A percentile compares a stretch with the other conserved stretches of the same genome.
These are phyloP conservation scores for Elysia chlorotica DNA, from an alignment of 1,140 invertebrate genomes.

Conservation along the genomic window DNA sequence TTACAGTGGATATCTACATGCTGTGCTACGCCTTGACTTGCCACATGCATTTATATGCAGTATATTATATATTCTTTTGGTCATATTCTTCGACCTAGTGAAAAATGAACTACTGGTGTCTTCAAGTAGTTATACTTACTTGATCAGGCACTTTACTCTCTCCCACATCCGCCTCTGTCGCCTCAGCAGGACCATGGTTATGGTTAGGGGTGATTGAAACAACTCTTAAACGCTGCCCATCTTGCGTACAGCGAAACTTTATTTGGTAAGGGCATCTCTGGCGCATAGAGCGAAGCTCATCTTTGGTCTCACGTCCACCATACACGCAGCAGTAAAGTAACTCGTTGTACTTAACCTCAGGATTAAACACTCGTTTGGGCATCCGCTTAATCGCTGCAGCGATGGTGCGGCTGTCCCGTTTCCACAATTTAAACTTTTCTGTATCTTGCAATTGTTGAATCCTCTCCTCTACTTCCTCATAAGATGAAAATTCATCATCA, in stretches of 20 bases:
- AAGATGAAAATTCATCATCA: slow-evolving; percentile 22
- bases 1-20: too few relatives aligned
- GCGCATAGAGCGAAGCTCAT: slow-evolving; percentile 16
- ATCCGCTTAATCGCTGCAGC: slow-evolving; percentile 21
- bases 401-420: slow-evolving; percentile 21
- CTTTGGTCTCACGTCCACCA: slow-evolving; percentile 20
- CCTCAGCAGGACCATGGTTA: slow-evolving; percentile 8
- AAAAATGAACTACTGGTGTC: too few relatives aligned
- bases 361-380: slow-evolving; percentile 19
- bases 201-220: slow-evolving; percentile 14
- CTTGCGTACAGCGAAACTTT: slow-evolving; percentile 19
- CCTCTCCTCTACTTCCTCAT: slow-evolving; percentile 22
- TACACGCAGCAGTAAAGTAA: slow-evolving; percentile 20
- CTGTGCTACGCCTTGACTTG: too few relatives aligned
- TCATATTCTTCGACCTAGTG: too few relatives aligned
- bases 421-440: slow-evolving; percentile 22
- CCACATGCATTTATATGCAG: too few relatives aligned
- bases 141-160: slow-evolving; percentile 4
- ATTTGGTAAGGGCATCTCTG: slow-evolving; percentile 21
- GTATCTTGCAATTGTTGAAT: slow-evolving; percentile 23
- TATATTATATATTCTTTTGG: too few relatives aligned
- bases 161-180: slow-evolving; percentile 2
- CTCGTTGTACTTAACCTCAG: slow-evolving; percentile 23
- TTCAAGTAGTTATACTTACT: too few relatives aligned
- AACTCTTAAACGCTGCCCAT: slow-evolving; percentile 16